Base-by-base conservation (phyloP, 2,797 vertebrate species). In the Coregonus sp. region DNA sequence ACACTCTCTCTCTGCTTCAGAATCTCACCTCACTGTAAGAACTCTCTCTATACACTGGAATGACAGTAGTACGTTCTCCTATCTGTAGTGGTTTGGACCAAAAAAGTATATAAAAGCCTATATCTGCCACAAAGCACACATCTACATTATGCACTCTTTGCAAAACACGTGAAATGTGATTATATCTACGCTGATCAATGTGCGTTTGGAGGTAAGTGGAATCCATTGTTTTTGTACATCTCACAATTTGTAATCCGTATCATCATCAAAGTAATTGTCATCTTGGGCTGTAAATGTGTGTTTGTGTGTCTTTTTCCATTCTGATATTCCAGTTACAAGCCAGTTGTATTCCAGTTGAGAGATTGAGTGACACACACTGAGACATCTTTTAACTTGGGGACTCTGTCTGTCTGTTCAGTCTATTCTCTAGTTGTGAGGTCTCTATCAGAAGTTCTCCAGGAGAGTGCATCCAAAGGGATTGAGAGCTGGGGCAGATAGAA, bases 11-110 rank as follows among this genome's bases (percentile, higher is more conserved):
- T 61, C 59, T 11, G 59, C 20, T 25, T 61, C 59, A 20, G 59
- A 61, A 20, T 61, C n/a, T 61, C 59, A 61, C n/a, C 59, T 61
- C 59, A 61, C 15, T 61, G 15, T 25, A 16, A 61, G 7, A 61
- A 25, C 59, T 61, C n/a, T 61, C 9, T 20, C 20, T 61, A 7
- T 74, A 69, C 82, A 63, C 14, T 78, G 81, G 78, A 86, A 83
- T 84, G 75, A 56, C 72, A 83, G 78, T 78, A 86, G 67, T 81
- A 71, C 76, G 73, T 76, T 40, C 78, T 72, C 75, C 54, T 47
- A 73, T 79, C 63, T 70, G 59, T 86, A 87, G 86, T 90, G 86
- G 81, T 89, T 89, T 82, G 47, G 77, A 84, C 78, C 82, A 78
- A 40, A 70, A 65, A 67, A 61, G 59, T 50, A 70, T 37, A 29